Base-by-base conservation (phyloP, 2,888 invertebrate species). In the Slavum lentiscoides region DNA sequence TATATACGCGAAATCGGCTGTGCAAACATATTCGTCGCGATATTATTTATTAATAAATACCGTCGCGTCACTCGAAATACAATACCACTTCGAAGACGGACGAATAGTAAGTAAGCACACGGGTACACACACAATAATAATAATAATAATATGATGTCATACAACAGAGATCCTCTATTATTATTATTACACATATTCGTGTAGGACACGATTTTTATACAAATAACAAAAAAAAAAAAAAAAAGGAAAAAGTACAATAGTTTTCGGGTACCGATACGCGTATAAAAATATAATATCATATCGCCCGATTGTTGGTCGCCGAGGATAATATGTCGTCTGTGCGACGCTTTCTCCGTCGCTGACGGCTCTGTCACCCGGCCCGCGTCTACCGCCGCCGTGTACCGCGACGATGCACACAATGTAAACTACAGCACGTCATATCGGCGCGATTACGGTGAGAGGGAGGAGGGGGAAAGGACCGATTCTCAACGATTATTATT, bases 221-320 rank as follows among this genome's bases (percentile, higher is more conserved):
- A 68, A 69, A 74, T 39, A 61, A 43, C 4, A 30, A 30, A 30
- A 30, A 30, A 30, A 30, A 30, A 74, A 62, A 43, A 59, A 61
- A 43, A 30, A 30, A 30, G 4, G 4, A 74, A 62, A 43, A 59
- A 61, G 23, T 62, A 74, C 73, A 74, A 74, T 74, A 49, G 73
- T 62, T 74, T 61, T 74, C 19, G 62, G 62, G 19, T 23, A 49
- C 43, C 39, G 61, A 73, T 49, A 73, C 23, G 30, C 4, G 30
- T 30, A 30, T 30, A 30, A 30, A 30, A 30, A 30, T 30, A 30
- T 30, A 68, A 61, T 61, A 73, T 19, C 43, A 43, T 49, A 23
- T 39, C 6, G 23, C 19, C 19, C 30, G 23, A n/a, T 15, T 39
- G 59, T 37, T 21, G 59, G 61, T 73, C 43, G 30, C 4, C 30